Evolutionary conservation across 2,888 invertebrate species (phyloP).

Genomic region (Balanococcus diminutus): DNA sequence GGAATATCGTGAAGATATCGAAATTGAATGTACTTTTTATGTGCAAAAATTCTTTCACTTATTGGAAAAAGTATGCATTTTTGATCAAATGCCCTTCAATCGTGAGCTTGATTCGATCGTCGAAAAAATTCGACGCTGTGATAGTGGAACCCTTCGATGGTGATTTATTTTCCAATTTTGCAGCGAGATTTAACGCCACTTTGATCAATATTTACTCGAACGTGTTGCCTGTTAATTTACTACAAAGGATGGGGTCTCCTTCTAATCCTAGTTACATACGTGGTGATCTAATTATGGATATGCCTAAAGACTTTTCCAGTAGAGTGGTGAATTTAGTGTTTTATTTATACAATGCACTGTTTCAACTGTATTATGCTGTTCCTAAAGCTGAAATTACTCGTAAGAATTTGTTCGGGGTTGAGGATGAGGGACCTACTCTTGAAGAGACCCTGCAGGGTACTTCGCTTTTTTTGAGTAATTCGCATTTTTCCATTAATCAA

Average conservation of each 20-base stretch:
- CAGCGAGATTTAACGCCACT: background rate
- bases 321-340: background rate
- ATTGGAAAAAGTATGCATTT: background rate
- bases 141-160: background rate
- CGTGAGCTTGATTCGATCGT: background rate
- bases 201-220: background rate
- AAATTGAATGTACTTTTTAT: background rate
- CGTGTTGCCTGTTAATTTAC: background rate
- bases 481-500: conserved; percentile 46
- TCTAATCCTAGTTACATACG: background rate
- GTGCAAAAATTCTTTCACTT: too few relatives aligned
- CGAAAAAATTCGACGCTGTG: background rate
- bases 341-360: background rate
- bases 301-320: background rate
- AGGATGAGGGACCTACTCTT: background rate
- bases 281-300: background rate
- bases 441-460: conserved; percentile 38
- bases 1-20: too few relatives aligned
- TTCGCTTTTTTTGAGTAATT: conserved; percentile 44
- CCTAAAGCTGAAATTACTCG: background rate
- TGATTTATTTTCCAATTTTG: background rate
- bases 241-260: background rate
- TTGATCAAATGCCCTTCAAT: background rate
- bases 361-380: background rate
- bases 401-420: background rate